Evolutionary conservation across 1,140 invertebrate genomes (phyloP), one percentile per base, ranked within the genome.

Genomic region (Drosophila punjabiensis): DNA sequence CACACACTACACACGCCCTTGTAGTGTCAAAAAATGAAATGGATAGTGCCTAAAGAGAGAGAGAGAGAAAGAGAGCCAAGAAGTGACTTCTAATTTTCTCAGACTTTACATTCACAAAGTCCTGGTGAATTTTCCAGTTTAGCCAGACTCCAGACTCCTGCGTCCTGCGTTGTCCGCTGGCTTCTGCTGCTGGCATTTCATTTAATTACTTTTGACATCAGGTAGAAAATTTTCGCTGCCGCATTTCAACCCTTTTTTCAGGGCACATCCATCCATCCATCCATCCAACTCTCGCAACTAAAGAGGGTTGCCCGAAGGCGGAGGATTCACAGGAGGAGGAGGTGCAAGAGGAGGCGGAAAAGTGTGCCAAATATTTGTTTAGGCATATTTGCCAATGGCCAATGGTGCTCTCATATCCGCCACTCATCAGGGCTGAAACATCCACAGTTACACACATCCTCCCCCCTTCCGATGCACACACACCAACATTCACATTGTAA

Each of bases 171-270:
- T 39, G 45, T 55, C 47, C 35, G 56, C 33, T 39, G 62, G 45
- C 59, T 67, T 74, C 75, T 87, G 83, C 76, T 82, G 71, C 62
- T 88, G 83, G 84, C 83, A 84, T 87, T 87, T 88, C 62, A 67
- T 87, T 87, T 87, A 87, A 87, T 87, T 87, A 88, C 84, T 84
- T 88, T 87, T 87, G 84, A 87, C 83, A 87, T 83, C 83, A 86
- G 83, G 84, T 86, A 88, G 55, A 84, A 70, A 83, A 88, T 79
- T 75, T 80, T 79, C 71, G 71, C 61, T 66, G 65, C 69, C 81
- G 65, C 74, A 69, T 76, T 39, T 63, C 65, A 66, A 63, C 68
- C 81, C 67, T 73, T 74, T 82, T 69, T 63, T 47, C 47, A 13
- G 18, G 47, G 10, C 16, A 48, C 13, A 24, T 9, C 24, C n/a